Conservation (phyloP, 2,888 invertebrate genomes). For the Diarsia dahlii region DNA sequence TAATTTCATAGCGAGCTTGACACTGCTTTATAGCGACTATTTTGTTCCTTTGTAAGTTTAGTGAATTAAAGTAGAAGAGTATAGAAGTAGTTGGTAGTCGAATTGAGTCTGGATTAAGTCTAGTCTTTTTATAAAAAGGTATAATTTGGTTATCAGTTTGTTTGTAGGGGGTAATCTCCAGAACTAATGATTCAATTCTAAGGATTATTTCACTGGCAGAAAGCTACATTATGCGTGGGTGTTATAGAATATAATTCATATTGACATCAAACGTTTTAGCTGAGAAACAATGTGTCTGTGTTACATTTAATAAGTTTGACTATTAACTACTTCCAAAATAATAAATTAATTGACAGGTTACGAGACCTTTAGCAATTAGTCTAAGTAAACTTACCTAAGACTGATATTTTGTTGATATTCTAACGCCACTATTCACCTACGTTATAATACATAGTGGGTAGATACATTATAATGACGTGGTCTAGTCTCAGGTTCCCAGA, state of each 20-base stretch:
- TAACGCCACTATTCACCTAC: background rate
- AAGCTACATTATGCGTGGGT: no score
- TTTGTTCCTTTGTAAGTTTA: background rate
- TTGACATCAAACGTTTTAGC: no score
- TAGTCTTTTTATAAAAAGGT: no score
- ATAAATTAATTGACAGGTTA: background rate
- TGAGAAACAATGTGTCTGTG: no score
- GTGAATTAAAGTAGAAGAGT: background rate
- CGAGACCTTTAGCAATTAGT: background rate
- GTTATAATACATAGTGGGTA: background rate
- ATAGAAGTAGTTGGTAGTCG: no score
- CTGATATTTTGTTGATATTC: background rate
- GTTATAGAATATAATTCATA: no score
- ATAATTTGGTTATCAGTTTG: no score
- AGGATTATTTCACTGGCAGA: no score
- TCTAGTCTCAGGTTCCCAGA: background rate
- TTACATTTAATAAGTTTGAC: background rate
- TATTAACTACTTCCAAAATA: background rate
- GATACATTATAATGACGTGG: background rate
- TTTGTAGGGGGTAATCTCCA: no score
- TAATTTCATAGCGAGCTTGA: background rate
- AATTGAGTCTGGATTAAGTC: no score
- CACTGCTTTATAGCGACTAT: background rate
- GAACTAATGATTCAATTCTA: no score
- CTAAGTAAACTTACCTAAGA: background rate